Conservation (phyloP, 2,113 vertebrate genomes). For the Saimiri boliviensis region DNA sequence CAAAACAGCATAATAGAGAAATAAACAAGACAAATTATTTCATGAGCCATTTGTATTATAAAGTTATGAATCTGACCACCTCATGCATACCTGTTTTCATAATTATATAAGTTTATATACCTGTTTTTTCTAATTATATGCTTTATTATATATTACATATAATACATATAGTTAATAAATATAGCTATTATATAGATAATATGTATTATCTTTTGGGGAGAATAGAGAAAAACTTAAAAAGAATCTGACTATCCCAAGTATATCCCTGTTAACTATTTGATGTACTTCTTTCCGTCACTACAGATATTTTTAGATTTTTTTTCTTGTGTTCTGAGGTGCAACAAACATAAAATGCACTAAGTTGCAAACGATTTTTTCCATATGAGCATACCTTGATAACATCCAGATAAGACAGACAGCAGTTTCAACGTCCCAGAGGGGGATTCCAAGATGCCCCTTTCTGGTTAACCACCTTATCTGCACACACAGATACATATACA, state of each 20-base stretch:
- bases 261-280: neutral
- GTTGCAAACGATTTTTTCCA: neutral
- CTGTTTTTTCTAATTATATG: neutral
- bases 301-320: neutral
- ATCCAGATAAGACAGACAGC: neutral
- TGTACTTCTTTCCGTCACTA: neutral
- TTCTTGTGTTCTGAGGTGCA: neutral
- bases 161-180: neutral
- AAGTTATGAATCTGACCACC: neutral
- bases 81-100: neutral
- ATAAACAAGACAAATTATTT: neutral
- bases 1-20: neutral
- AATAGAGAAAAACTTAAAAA: neutral
- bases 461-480: neutral
- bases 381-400: neutral
- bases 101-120: neutral
- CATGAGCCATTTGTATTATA: neutral
- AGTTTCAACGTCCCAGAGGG: neutral
- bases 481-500: accelerated
- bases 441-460: neutral
- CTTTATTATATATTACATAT: neutral
- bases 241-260: neutral
- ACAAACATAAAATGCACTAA: neutral
- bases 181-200: neutral
- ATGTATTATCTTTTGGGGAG: neutral